phyloP scores from a whole-genome alignment of 2,113 vertebrate genomes.

The Riparia riparia region DNA sequence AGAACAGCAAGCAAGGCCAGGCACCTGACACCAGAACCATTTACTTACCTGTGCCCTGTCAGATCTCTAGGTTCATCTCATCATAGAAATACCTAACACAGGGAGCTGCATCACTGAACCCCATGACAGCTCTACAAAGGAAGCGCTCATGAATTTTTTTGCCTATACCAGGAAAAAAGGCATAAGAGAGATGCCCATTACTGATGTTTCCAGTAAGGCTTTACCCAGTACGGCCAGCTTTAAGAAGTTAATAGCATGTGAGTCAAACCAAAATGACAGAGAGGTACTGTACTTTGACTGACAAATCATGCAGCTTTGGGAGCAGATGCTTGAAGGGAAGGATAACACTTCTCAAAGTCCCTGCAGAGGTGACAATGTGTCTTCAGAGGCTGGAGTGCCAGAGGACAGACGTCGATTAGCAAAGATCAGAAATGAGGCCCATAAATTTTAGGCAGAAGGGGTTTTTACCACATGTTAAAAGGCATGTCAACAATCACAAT shows the following conservation, averaged over 20 bases:
- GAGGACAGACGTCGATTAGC: not conserved
- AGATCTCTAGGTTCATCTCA: not conserved
- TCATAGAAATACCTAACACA: not conserved
- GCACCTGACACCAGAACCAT: not conserved
- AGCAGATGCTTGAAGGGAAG: not conserved
- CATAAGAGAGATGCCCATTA: not conserved
- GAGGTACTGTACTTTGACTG: not conserved
- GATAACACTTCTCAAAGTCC: not conserved
- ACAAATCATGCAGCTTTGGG: rapidly evolving
- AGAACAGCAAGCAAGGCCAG: not conserved
- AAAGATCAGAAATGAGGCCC: not conserved
- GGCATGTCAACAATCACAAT: not conserved
- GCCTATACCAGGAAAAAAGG: not conserved
- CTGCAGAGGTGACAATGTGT: not conserved
- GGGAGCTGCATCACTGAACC: not conserved
- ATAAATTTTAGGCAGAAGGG: not conserved
- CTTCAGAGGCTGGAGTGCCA: not conserved
- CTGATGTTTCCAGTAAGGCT: not conserved
- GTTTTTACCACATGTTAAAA: not conserved
- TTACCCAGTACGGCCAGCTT: not conserved
- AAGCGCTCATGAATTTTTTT: not conserved
- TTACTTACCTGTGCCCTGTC: not conserved
- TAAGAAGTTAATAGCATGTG: not conserved
- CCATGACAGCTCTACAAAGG: not conserved
- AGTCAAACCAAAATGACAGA: not conserved